phyloP scores from a whole-genome alignment of 2,113 vertebrate species.

The Cranoglanis bouderius region DNA sequence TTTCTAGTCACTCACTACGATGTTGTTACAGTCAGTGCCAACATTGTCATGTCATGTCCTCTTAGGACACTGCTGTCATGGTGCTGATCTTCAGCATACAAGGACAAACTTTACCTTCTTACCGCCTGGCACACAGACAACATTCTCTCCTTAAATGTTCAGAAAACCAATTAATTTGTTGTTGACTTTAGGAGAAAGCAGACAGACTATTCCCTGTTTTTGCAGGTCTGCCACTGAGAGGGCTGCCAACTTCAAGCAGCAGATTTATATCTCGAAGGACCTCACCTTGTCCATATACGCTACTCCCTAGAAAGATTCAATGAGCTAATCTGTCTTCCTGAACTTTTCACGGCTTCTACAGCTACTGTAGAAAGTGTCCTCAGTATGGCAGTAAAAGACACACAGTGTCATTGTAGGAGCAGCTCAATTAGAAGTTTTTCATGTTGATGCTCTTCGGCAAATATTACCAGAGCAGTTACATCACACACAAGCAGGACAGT shows the following conservation, averaged over 20 bases:
- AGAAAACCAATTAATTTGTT: conserved; percentile 30
- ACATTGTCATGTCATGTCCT: background rate
- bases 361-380: conserved; percentile 4
- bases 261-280: conserved; percentile 29
- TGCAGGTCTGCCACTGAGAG: background rate
- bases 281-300: conserved; percentile 27
- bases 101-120: conserved; percentile 9
- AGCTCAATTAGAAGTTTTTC: background rate
- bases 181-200: conserved; percentile 30
- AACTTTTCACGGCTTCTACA: background rate
- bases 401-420: background rate
- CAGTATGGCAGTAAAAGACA: conserved; percentile 17
- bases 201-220: conserved; percentile 2
- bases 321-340: conserved; percentile 1
- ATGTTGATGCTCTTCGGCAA: background rate
- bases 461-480: background rate
- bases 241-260: conserved; percentile 14
- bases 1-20: background rate
- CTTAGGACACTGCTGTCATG: conserved; percentile 1
- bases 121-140: background rate
- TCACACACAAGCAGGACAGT: background rate
- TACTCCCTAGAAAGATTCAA: conserved; percentile 22
- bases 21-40: background rate
- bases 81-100: conserved; percentile 19
- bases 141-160: conserved; percentile 20